Evolutionary conservation across 2,888 invertebrate genomes (phyloP).

Genomic region (Leptopilina drosophilae): DNA sequence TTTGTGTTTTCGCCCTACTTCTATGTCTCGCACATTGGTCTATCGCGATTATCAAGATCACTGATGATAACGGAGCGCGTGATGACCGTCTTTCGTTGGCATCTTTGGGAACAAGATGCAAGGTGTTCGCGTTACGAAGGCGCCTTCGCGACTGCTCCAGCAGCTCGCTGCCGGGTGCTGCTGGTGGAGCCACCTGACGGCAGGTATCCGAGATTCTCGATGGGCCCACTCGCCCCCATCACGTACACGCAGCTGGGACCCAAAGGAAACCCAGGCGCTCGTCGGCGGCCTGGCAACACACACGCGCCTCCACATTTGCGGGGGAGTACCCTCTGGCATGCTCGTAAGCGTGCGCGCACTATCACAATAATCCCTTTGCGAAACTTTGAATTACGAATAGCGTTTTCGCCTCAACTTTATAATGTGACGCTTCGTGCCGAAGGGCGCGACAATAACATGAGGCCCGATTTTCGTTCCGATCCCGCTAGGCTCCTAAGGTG

Average conservation of each 20-base stretch:
- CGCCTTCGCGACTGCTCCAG: constrained; percentile 82
- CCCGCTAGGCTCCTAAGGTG: no score
- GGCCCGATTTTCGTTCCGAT: no score
- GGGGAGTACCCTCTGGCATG: constrained; percentile 54
- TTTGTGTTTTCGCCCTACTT: constrained; percentile 58
- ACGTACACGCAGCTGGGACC: constrained; percentile 77
- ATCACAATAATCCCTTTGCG: constrained; percentile 2
- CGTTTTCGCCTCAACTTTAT: no score
- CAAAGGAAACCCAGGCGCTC: constrained; percentile 70
- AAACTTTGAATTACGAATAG: no score
- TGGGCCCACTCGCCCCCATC: constrained; percentile 78
- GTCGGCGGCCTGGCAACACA: constrained; percentile 72
- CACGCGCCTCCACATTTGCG: constrained; percentile 71
- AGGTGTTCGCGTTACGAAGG: constrained; percentile 81
- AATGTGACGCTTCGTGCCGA: no score
- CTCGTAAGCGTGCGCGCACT: constrained; percentile 47
- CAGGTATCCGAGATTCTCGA: constrained; percentile 62
- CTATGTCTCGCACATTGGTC: constrained; percentile 45
- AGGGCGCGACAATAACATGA: no score
- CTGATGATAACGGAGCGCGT: constrained; percentile 39
- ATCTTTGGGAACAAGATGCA: constrained; percentile 51
- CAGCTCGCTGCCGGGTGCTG: constrained; percentile 81
- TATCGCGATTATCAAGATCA: constrained; percentile 42
- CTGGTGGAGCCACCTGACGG: constrained; percentile 82
- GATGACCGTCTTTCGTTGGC: constrained; percentile 46